A percentile compares a stretch with the other conserved stretches of the same genome.
phyloP scores from a whole-genome alignment of 2,113 vertebrate genomes.

The Protomyctophum bolini region DNA sequence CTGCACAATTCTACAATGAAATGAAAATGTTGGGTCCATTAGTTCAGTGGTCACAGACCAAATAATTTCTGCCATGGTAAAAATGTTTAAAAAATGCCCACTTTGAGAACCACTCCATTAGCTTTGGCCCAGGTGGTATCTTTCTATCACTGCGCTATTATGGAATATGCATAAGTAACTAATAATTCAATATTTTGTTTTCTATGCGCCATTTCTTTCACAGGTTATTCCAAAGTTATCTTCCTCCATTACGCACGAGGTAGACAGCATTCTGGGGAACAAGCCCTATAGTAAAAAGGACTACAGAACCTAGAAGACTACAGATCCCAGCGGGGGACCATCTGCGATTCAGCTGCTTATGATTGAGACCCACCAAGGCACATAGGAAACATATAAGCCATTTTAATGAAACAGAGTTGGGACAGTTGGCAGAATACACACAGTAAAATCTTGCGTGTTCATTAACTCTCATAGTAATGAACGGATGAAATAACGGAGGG shows the following conservation, averaged over 20 bases:
- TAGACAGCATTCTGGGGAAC: conserved; percentile 94
- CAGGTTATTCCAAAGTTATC: conserved; percentile 95
- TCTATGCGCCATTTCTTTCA: conserved; percentile 6
- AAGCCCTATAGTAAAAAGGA: conserved; percentile 96
- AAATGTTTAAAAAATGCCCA: too few species aligned
- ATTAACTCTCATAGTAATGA: neutral
- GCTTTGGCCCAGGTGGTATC: too few species aligned
- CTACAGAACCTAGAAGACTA: conserved; percentile 83
- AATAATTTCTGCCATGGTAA: too few species aligned
- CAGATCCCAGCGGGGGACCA: neutral
- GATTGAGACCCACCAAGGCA: conserved; percentile 19
- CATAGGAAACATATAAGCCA: conserved; percentile 9
- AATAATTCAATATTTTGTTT: neutral
- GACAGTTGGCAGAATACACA: neutral
- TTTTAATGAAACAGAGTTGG: neutral
- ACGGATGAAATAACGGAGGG: too few species aligned
- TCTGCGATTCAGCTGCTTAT: conserved; percentile 54
- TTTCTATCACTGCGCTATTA: too few species aligned
- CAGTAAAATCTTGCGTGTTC: neutral
- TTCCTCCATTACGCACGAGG: conserved; percentile 88
- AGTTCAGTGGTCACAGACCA: too few species aligned
- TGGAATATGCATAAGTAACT: too few species aligned
- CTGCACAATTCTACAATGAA: too few species aligned
- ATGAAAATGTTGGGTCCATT: too few species aligned
- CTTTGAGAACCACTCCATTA: too few species aligned